Percentiles rank a stretch among this genome's conserved stretches.
Evolutionary conservation across 2,797 vertebrate genomes (phyloP).

Genomic region (Chelmon rostratus): DNA sequence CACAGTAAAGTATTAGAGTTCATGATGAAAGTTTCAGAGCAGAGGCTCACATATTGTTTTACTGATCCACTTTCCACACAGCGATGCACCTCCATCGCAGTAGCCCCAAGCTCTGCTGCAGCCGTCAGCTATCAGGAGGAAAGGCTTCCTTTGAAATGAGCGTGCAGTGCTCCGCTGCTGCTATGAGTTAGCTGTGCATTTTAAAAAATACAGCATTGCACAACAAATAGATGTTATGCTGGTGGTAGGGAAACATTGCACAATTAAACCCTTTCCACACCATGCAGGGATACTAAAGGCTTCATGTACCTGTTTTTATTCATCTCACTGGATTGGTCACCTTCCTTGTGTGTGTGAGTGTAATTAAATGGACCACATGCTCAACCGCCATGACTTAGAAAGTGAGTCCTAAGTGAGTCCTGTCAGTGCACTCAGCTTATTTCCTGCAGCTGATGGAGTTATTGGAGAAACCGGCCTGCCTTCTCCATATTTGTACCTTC

Average conservation of each 20-base stretch:
- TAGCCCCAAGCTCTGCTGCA: conserved; percentile 21
- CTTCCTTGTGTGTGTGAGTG: background rate
- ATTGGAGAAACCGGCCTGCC: background rate
- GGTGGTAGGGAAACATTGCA: background rate
- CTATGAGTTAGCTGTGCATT: background rate
- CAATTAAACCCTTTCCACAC: background rate
- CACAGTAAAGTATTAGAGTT: conserved; percentile 49
- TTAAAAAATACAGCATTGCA: background rate
- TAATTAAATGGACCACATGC: background rate
- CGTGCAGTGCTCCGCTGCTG: conserved; percentile 3
- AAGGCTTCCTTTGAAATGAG: conserved; percentile 22
- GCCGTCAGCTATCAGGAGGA: conserved; percentile 5
- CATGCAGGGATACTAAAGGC: background rate
- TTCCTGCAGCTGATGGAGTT: background rate
- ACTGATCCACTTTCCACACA: conserved; percentile 54
- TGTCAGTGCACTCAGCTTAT: background rate
- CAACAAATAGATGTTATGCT: background rate
- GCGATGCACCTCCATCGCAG: conserved; percentile 26
- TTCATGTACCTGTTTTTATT: conserved; percentile 1
- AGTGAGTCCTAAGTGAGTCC: background rate
- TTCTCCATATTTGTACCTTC: background rate
- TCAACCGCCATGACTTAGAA: background rate
- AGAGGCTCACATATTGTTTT: conserved; percentile 55
- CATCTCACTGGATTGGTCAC: background rate
- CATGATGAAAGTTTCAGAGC: conserved; percentile 62